Evolutionary conservation across 1,140 invertebrate species (phyloP).

Genomic region (Hyphantria cunea): DNA sequence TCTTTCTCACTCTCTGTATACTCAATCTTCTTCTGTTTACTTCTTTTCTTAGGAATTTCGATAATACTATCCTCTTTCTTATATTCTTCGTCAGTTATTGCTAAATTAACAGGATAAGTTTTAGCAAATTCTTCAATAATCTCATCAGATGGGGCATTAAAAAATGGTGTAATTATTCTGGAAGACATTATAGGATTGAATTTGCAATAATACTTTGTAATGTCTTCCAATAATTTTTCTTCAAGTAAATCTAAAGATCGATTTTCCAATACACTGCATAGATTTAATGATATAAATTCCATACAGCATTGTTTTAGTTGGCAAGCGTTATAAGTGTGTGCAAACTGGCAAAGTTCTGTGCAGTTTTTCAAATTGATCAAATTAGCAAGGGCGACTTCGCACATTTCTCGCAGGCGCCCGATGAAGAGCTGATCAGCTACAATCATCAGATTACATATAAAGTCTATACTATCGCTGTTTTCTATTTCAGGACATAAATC

Average conservation of each 20-base stretch:
- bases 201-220: conserved; percentile 84
- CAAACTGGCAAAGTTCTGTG: conserved; percentile 85
- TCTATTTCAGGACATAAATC: conserved; percentile 82
- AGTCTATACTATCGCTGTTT: conserved; percentile 82
- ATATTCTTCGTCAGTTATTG: conserved; percentile 63
- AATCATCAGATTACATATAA: conserved; percentile 85
- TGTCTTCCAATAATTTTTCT: conserved; percentile 82
- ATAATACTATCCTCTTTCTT: conserved; percentile 58
- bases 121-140: conserved; percentile 77
- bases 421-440: conserved; percentile 88
- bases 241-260: conserved; percentile 83
- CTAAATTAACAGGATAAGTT: conserved; percentile 72
- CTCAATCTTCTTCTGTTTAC: conserved; percentile 65
- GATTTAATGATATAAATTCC: conserved; percentile 87
- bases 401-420: conserved; percentile 84
- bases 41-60: conserved; percentile 67
- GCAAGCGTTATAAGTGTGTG: conserved; percentile 85
- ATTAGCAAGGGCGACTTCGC: conserved; percentile 84
- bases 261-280: conserved; percentile 86
- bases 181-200: conserved; percentile 80
- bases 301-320: conserved; percentile 86
- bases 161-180: conserved; percentile 85
- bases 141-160: conserved; percentile 81
- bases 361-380: conserved; percentile 87
- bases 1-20: conserved; percentile 77